phyloP scores from a whole-genome alignment of 2,113 vertebrate species.

The Callithrix jacchus region DNA sequence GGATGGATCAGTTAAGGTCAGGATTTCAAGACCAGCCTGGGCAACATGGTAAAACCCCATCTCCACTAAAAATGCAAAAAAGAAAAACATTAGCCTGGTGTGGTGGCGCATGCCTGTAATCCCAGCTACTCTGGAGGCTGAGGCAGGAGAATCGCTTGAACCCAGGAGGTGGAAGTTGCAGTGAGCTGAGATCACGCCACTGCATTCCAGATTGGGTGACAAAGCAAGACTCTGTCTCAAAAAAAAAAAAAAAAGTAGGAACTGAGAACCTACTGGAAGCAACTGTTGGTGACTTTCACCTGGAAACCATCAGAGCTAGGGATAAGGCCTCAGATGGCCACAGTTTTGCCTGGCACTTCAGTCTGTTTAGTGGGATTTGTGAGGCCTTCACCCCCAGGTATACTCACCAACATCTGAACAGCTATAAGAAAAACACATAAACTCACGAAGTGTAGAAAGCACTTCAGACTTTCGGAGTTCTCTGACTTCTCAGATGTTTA shows the following conservation, averaged over 20 bases:
- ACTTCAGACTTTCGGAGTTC: not conserved
- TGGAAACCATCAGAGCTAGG: not conserved
- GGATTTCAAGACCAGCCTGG: no score
- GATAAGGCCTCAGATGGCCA: not conserved
- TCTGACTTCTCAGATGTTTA: not conserved
- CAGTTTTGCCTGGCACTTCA: not conserved
- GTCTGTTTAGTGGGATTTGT: not conserved
- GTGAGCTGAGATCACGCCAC: no score
- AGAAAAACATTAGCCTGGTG: no score
- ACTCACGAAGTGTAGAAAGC: not conserved
- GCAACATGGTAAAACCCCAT: no score
- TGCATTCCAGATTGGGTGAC: no score
- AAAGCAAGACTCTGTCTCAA: no score
- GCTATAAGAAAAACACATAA: not conserved
- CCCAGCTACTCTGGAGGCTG: no score
- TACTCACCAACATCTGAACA: not conserved
- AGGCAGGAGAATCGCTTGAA: no score
- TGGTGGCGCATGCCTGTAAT: no score
- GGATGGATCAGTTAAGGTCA: no score
- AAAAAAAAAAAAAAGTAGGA: not conserved
- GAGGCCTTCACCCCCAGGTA: not conserved
- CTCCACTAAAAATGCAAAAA: no score
- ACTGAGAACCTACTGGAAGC: not conserved
- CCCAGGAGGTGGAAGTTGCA: no score
- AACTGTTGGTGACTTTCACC: not conserved